Evolutionary conservation across 2,888 invertebrate genomes (phyloP).

Genomic region (Margaritifera margaritifera): DNA sequence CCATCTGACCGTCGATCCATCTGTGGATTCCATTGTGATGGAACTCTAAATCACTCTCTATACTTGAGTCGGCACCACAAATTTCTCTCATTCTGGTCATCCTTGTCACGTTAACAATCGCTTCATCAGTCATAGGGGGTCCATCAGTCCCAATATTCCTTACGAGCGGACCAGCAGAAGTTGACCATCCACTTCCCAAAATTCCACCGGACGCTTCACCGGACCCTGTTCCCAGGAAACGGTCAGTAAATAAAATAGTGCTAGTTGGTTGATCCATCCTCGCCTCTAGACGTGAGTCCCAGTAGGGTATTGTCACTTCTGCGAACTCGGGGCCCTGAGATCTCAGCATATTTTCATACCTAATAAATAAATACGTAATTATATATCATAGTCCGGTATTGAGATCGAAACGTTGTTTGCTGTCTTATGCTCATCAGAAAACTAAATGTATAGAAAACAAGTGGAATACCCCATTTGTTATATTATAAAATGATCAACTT

Average conservation of each 20-base stretch:
- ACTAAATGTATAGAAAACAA: too few relatives aligned
- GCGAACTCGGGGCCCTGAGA: conserved; percentile 48
- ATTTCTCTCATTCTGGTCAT: conserved; percentile 24
- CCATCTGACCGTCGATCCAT: conserved; percentile 57
- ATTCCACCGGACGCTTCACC: conserved; percentile 50
- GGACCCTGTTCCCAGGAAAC: conserved; percentile 46
- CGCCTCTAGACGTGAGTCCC: conserved; percentile 53
- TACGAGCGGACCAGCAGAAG: conserved; percentile 41
- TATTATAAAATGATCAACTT: too few relatives aligned
- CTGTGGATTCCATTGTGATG: conserved; percentile 53
- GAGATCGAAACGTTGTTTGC: too few relatives aligned
- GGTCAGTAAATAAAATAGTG: conserved; percentile 49
- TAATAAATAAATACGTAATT: conserved; percentile 15
- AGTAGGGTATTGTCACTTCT: conserved; percentile 54
- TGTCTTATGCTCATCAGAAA: too few relatives aligned
- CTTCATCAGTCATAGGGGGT: conserved; percentile 37
- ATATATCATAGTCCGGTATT: too few relatives aligned
- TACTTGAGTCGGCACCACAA: conserved; percentile 39
- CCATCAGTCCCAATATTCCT: conserved; percentile 52
- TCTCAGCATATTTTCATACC: conserved; percentile 56
- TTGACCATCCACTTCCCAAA: conserved; percentile 47
- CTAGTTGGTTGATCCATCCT: conserved; percentile 25
- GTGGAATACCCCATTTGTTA: too few relatives aligned
- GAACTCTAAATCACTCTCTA: conserved; percentile 45
- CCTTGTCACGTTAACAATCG: conserved; percentile 38